Conservation (phyloP, 2,797 vertebrate species). For the Gallinago solitaria region DNA sequence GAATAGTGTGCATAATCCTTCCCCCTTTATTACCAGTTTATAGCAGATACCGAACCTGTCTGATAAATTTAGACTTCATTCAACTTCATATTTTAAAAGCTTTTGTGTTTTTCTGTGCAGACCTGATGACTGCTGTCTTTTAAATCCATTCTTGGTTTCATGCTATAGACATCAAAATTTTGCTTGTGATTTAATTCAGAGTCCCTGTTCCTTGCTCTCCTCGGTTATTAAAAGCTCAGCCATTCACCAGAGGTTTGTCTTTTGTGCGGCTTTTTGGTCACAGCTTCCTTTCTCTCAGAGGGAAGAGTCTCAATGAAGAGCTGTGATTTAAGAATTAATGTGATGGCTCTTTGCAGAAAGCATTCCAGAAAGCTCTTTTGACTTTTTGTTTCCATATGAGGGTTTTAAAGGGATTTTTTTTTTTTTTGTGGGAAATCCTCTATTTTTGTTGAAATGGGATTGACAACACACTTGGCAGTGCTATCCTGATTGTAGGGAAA, state of each 20-base stretch:
- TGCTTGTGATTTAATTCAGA: conserved; percentile 17
- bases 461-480: background rate
- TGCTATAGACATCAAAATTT: conserved; percentile 45
- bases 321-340: conserved; percentile 42
- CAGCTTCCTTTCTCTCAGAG: conserved; percentile 13
- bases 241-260: conserved; percentile 36
- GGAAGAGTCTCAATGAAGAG: background rate
- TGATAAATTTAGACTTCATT: conserved; percentile 26
- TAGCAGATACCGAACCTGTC: background rate
- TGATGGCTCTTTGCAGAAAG: background rate
- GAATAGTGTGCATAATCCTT: background rate
- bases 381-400: background rate
- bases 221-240: conserved; percentile 35
- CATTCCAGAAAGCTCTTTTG: conserved; percentile 23
- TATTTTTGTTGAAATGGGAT: background rate
- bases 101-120: conserved; percentile 26
- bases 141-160: conserved; percentile 30
- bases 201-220: conserved; percentile 28
- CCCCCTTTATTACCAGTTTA: background rate
- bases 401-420: background rate
- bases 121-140: background rate
- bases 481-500: background rate
- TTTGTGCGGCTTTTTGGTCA: conserved; percentile 31
- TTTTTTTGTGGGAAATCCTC: background rate
- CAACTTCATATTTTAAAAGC: conserved; percentile 17